Percentiles rank a stretch among this genome's conserved stretches.
phyloP scores from a whole-genome alignment of 2,113 vertebrate genomes.

The Zingel zingel region DNA sequence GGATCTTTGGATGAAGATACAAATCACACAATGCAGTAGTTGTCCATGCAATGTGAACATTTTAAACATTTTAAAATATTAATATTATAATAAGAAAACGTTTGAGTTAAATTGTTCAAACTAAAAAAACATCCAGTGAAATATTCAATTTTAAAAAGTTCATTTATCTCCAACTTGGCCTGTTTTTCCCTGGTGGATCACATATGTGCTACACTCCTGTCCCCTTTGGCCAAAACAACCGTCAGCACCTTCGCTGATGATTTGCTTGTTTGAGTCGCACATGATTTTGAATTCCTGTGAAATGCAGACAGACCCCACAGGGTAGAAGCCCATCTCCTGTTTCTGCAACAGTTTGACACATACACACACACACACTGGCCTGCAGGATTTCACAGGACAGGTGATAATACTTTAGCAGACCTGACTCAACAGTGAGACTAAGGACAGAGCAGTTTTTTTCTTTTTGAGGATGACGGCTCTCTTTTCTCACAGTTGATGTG shows the following conservation, averaged over 20 bases:
- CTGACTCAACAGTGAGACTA: slow-evolving; percentile 51
- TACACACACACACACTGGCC: slow-evolving; percentile 25
- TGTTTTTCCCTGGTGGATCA: slow-evolving; percentile 46
- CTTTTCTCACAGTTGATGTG: slow-evolving; percentile 67
- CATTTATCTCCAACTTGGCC: slow-evolving; percentile 40
- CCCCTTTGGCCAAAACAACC: slow-evolving; percentile 76
- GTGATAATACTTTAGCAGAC: slow-evolving; percentile 53
- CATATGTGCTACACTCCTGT: slow-evolving; percentile 65
- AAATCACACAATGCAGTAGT: background rate
- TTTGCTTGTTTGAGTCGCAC: slow-evolving; percentile 63
- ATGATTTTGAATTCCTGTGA: slow-evolving; percentile 75
- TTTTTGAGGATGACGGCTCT: slow-evolving; percentile 40
- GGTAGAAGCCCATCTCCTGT: slow-evolving; percentile 71
- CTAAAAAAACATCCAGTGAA: slow-evolving; percentile 39
- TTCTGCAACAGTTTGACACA: slow-evolving; percentile 55
- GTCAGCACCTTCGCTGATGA: slow-evolving; percentile 49
- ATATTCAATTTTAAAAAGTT: slow-evolving; percentile 39
- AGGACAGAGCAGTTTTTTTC: slow-evolving; percentile 12
- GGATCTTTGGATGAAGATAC: background rate
- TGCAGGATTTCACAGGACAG: slow-evolving; percentile 67
- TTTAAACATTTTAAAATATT: background rate
- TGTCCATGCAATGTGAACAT: background rate
- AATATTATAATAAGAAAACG: background rate
- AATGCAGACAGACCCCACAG: slow-evolving; percentile 68
- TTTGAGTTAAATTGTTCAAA: slow-evolving; percentile 2